Conservation (phyloP, 2,797 vertebrate genomes). For the Enteromius anoplus region DNA sequence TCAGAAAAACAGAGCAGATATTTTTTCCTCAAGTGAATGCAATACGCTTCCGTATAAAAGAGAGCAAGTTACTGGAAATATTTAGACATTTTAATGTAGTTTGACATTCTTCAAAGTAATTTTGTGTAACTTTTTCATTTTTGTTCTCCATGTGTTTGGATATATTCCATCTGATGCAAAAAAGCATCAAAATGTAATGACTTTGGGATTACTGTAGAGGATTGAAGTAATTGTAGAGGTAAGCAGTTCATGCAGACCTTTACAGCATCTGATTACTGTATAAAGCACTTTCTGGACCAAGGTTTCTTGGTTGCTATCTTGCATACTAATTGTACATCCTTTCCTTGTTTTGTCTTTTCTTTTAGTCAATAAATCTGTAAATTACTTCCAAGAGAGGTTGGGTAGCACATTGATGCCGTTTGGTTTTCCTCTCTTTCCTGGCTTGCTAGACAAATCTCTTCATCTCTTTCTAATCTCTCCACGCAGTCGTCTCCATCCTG, state of each 20-base stretch:
- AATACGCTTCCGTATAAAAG: background rate
- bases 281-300: background rate
- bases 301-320: background rate
- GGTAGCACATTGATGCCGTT: background rate
- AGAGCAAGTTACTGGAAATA: background rate
- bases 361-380: background rate
- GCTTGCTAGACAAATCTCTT: constrained; percentile 27
- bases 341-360: constrained; percentile 4
- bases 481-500: constrained; percentile 11
- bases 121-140: background rate
- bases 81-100: background rate
- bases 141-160: background rate
- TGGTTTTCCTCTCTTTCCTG: constrained; percentile 28
- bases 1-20: too few species aligned
- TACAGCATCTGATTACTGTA: background rate
- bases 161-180: background rate
- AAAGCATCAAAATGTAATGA: background rate
- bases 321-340: background rate
- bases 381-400: constrained; percentile 7
- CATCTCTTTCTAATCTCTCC: constrained; percentile 29
- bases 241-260: background rate
- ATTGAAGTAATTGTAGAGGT: background rate
- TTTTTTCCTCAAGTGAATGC: too few species aligned
- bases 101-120: background rate
- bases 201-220: background rate